These are phyloP conservation scores for Ambastaia sidthimunki DNA, from an alignment of 2,797 vertebrate species.

Conservation along the genomic window DNA sequence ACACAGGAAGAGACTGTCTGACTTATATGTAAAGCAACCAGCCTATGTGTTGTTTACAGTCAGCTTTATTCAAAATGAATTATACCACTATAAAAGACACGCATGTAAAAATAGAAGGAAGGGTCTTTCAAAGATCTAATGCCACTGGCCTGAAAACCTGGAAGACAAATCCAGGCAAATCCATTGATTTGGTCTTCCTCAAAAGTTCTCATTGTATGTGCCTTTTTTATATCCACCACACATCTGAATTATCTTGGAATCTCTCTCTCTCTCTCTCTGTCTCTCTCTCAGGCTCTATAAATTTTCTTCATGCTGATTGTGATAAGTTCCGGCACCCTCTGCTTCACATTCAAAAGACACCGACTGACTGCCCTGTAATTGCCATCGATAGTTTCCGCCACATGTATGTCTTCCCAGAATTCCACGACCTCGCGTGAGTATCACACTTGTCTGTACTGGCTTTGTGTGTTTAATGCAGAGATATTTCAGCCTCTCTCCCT, in stretches of 20 bases:
- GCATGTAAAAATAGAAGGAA: no score
- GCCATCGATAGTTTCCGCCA: constrained; percentile 98
- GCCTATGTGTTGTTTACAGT: neutral
- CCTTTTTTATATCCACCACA: no score
- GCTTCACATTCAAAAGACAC: constrained; percentile 97
- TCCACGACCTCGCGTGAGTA: constrained; percentile 93
- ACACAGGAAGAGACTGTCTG: neutral
- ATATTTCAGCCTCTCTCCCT: constrained; percentile 38
- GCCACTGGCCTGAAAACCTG: no score
- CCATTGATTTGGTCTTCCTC: no score
- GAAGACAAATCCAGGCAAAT: no score
- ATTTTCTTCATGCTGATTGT: constrained; percentile 98
- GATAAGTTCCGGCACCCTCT: constrained; percentile 99
- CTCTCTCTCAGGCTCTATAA: constrained; percentile 96
- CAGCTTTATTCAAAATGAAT: neutral
- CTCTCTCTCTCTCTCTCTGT: constrained; percentile 73
- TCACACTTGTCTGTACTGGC: neutral
- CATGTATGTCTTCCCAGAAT: constrained; percentile 98
- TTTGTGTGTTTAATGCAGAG: constrained; percentile 50
- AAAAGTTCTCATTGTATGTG: no score
- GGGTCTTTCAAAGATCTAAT: no score
- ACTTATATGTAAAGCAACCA: neutral
- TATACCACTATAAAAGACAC: neutral
- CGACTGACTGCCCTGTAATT: constrained; percentile 95
- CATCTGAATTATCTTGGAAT: neutral